Base-by-base conservation (phyloP, 2,113 vertebrate species). In the Austrofundulus limnaeus region DNA sequence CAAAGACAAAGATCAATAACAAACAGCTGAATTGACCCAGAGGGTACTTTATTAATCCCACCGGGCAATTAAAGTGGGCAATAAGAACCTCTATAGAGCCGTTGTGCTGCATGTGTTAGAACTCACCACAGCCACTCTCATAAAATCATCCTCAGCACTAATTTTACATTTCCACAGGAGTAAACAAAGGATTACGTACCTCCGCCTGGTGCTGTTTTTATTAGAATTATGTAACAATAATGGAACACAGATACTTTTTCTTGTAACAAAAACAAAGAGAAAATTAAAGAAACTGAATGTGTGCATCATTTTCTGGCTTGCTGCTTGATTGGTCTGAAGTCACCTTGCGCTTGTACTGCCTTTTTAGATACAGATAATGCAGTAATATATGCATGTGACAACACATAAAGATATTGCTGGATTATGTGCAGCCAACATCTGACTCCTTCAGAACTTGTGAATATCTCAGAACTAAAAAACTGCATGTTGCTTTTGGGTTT, bases 171-270 rank as follows among this genome's bases (percentile, higher is more conserved):
- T 60, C 49, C 57, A 46, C 52, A 64, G 23, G 53, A 37, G 9
- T n/a, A 50, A 73, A 7, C 52, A 10, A 50, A 63, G 46, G 14
- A 19, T 48, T 21, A 48, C 64, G 14, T 38, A 8, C 21, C 48
- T 31, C 46, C 61, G 28, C 63, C 45, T 38, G 47, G 53, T 59
- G 57, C 52, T 49, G 63, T 52, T 72, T 80, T 81, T 53, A 86
- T 87, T 82, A 77, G n/a, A 88, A 88, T 86, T 59, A 80, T 84
- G 87, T 81, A 80, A 61, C 73, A 74, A 84, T 72, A 61, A 76
- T 50, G 55, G 24, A 77, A 80, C 60, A 61, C 61, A 77, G 20
- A 69, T 38, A 73, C 4, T 59, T 77, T 79, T 57, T 77, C 19
- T 47, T 43, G 39, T 72, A 47, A 79, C 72, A 67, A 76, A 86